These are phyloP conservation scores for Leptonema lineaticorne DNA, from an alignment of 1,140 invertebrate genomes.

Conservation along the genomic window DNA sequence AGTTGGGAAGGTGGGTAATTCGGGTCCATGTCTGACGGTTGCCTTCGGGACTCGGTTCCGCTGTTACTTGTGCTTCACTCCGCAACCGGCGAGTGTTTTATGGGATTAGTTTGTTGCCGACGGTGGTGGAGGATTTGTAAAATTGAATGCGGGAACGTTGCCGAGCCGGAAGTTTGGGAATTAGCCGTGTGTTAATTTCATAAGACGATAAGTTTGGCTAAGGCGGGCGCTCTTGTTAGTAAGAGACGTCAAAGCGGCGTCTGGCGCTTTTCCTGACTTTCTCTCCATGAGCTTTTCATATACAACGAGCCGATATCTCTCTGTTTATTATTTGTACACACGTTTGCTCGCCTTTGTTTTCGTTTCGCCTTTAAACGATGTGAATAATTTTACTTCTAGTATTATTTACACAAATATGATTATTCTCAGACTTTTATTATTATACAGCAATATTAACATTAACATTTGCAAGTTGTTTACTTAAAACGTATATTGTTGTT, in stretches of 20 bases:
- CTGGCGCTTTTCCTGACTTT: slow-evolving; percentile 25
- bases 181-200: slow-evolving; percentile 40
- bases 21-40: slow-evolving; percentile 7
- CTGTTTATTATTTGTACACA: too few species aligned
- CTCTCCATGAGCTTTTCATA: not conserved
- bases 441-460: too few species aligned
- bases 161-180: slow-evolving; percentile 31
- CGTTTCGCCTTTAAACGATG: not conserved
- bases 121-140: slow-evolving; percentile 38
- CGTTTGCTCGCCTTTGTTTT: not conserved
- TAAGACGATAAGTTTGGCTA: slow-evolving; percentile 37
- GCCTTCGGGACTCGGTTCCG: too few species aligned
- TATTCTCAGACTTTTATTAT: too few species aligned
- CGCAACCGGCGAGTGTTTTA: slow-evolving; percentile 26
- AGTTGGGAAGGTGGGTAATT: slow-evolving; percentile 25
- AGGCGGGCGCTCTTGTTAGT: slow-evolving; percentile 30
- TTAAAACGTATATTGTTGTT: too few species aligned
- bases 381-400: too few species aligned
- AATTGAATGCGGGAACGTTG: slow-evolving; percentile 31
- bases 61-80: not conserved
- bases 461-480: too few species aligned
- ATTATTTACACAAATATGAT: too few species aligned
- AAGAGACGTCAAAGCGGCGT: slow-evolving; percentile 31
- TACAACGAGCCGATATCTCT: not conserved
- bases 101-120: slow-evolving; percentile 35